phyloP scores from a whole-genome alignment of 2,888 invertebrate species.

The Anticlea derivata region DNA sequence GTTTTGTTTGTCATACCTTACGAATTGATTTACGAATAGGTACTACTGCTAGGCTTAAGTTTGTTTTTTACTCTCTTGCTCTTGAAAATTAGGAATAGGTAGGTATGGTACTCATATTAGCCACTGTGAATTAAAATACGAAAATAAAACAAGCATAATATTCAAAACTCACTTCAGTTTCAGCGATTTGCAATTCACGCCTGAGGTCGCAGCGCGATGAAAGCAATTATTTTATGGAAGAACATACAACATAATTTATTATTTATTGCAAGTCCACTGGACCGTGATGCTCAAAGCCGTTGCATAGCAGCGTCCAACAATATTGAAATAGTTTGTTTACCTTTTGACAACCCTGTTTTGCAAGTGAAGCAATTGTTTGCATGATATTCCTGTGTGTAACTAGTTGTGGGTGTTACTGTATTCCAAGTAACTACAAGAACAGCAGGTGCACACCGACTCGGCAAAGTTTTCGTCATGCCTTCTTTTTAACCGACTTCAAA shows the following conservation, averaged over 20 bases:
- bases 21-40: too few species aligned
- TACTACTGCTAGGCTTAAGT: too few species aligned
- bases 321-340: conserved; percentile 71
- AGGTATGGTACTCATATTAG: too few species aligned
- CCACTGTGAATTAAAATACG: neutral
- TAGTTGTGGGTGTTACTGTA: too few species aligned
- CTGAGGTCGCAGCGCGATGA: conserved; percentile 36
- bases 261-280: conserved; percentile 60
- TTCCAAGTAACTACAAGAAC: too few species aligned
- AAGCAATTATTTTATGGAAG: conserved; percentile 46
- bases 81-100: too few species aligned
- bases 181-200: conserved; percentile 39
- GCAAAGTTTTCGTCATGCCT: too few species aligned
- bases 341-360: conserved; percentile 54
- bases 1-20: neutral
- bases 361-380: conserved; percentile 16
- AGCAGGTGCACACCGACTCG: too few species aligned
- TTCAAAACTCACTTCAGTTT: conserved; percentile 33
- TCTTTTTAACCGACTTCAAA: too few species aligned
- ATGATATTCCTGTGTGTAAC: neutral
- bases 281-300: conserved; percentile 55
- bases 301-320: conserved; percentile 57
- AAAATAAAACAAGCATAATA: conserved; percentile 1
- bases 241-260: conserved; percentile 46
- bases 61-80: too few species aligned